These are phyloP conservation scores for Pteronotus mesoamericanus DNA, from an alignment of 2,797 vertebrate genomes.

Conservation along the genomic window DNA sequence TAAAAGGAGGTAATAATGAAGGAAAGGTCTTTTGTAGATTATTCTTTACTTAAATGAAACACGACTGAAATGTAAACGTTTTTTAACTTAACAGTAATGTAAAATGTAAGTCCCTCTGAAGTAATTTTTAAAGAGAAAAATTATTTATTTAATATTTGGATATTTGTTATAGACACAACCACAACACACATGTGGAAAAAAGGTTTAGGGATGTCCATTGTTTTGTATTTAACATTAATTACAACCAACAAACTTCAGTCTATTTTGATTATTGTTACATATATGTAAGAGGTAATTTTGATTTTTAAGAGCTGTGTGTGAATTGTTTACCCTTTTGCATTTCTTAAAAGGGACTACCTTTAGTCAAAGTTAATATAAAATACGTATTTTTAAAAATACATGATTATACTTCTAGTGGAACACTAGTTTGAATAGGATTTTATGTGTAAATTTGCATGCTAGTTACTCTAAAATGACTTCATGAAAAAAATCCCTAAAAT, in stretches of 20 bases:
- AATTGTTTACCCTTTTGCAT: neutral
- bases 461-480: slow-evolving; percentile 20
- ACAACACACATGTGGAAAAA: neutral
- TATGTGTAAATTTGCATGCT: neutral
- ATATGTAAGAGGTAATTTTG: neutral
- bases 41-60: neutral
- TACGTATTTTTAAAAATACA: neutral
- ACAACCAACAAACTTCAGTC: neutral
- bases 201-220: neutral
- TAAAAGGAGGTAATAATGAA: neutral
- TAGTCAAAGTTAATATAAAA: slow-evolving; percentile 2
- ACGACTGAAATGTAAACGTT: neutral
- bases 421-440: neutral
- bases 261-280: neutral
- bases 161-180: neutral
- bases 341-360: neutral
- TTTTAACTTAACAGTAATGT: neutral
- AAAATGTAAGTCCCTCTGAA: slow-evolving; percentile 9
- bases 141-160: neutral
- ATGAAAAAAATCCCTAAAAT: neutral
- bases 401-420: neutral
- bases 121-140: neutral
- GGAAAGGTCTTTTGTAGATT: neutral
- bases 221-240: neutral
- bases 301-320: neutral